Base-by-base conservation (phyloP, 2,888 invertebrate species). In the Nipponacmea schrenckii region DNA sequence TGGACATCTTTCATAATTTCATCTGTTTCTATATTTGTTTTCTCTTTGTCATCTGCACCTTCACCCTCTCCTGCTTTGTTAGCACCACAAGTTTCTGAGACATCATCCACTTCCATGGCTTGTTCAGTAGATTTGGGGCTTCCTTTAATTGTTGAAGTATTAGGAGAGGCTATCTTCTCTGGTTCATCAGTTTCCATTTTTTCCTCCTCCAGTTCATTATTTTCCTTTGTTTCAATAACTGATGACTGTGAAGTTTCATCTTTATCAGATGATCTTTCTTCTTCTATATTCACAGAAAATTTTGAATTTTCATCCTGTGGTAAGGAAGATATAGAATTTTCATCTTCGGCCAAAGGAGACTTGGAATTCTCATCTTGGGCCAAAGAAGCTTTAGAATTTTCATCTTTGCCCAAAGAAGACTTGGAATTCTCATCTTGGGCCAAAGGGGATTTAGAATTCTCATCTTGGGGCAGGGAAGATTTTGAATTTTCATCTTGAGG, bases 161-260 rank as follows among this genome's bases (percentile, higher is more conserved):
- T 71, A 68, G 24, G 15, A 67, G 62, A n/a, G 50, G 45, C 31
- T 56, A 62, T 20, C 10, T 20, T 27, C 12, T 39, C 24, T 3
- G 24, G 14, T 39, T 26, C 64, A 45, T 56, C 56, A 24, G 65
- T 68, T 17, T 66, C 48, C 45, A 26, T 62, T 1, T 65, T 17
- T 62, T 68, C 69, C 24, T 72, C 44, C 48, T 69, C 69, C 1
- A 67, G 66, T 44, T 68, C 45, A 56, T 3, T 56, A 24, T 24
- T 56, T 56, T 24, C 56, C 14, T 56, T 56, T 24, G 12, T 56
- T 56, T 24, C 20, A 56, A 24, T 24, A 24, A 24, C 10, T 45
- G 17, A 50, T 44, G 66, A 72, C 45, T 27, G 31, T 20, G 31
- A 39, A 26, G 46, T 62, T 45, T 26, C 62, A 50, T 50, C 24